A percentile compares a stretch with the other conserved stretches of the same genome.
Conservation (phyloP, 2,888 invertebrate genomes). For the Serripes groenlandicus region DNA sequence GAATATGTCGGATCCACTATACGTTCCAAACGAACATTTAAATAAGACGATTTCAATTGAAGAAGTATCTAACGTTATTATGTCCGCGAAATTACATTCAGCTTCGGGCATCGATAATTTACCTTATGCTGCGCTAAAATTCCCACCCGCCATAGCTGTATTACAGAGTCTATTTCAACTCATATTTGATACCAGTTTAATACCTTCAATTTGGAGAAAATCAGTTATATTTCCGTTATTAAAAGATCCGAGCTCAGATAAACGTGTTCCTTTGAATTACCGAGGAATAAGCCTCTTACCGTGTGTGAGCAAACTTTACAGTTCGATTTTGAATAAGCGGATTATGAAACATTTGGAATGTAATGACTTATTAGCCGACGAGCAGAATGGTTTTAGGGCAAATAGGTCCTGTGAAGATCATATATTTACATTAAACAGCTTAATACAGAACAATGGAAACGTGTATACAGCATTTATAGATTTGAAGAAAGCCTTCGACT, state of each 20-base stretch:
- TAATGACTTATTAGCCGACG: too few species aligned
- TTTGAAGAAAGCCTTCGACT: slow-evolving; percentile 29
- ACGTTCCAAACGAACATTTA: not conserved
- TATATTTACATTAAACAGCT: slow-evolving; percentile 36
- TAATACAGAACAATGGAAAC: slow-evolving; percentile 20
- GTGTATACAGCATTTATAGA: slow-evolving; percentile 29
- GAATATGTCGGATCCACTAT: slow-evolving; percentile 30
- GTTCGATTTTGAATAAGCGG: slow-evolving; percentile 29
- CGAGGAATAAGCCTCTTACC: slow-evolving; percentile 36
- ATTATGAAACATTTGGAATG: slow-evolving; percentile 24
- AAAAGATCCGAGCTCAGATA: slow-evolving; percentile 18
- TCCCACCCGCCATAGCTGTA: slow-evolving; percentile 16
- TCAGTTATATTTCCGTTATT: slow-evolving; percentile 21
- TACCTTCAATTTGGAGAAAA: slow-evolving; percentile 32
- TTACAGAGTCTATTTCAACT: too few species aligned
- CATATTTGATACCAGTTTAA: too few species aligned
- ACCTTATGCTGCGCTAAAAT: slow-evolving; percentile 32
- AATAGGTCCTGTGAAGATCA: slow-evolving; percentile 54
- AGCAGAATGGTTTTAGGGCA: slow-evolving; percentile 41
- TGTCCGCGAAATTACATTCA: slow-evolving; percentile 13
- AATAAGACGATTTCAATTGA: slow-evolving; percentile 33
- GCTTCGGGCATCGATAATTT: slow-evolving; percentile 25
- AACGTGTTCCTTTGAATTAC: slow-evolving; percentile 19
- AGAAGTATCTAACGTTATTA: slow-evolving; percentile 25
- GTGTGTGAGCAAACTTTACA: slow-evolving; percentile 50